Evolutionary conservation across 2,888 invertebrate genomes (phyloP).

Genomic region (Isoperla grammatica): DNA sequence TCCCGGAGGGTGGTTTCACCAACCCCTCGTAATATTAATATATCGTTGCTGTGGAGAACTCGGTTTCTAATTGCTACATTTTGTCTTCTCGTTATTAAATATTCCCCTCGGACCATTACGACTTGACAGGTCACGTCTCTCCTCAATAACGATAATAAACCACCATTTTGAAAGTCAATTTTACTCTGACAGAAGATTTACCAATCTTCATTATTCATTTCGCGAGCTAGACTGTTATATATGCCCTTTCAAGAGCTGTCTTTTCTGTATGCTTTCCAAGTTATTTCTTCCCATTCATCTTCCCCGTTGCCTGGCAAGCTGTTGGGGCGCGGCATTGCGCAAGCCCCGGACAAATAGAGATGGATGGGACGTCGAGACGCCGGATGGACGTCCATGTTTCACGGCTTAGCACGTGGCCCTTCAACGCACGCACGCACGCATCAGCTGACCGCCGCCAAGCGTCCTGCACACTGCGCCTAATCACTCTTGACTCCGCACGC

Average conservation of each 20-base stretch:
- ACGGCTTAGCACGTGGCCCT: constrained; percentile 15
- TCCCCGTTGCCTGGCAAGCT: constrained; percentile 10
- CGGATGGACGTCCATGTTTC: constrained; percentile 21
- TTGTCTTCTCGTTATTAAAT: constrained; percentile 7
- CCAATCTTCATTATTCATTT: constrained; percentile 12
- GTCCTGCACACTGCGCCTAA: background rate
- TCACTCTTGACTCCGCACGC: background rate
- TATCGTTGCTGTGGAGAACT: too few species aligned
- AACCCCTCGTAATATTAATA: too few species aligned
- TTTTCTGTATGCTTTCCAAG: constrained; percentile 8
- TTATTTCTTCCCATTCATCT: constrained; percentile 10
- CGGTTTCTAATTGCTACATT: constrained; percentile 4
- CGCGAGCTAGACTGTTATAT: constrained; percentile 8
- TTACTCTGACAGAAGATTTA: constrained; percentile 18
- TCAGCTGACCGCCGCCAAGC: background rate
- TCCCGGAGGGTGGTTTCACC: too few species aligned
- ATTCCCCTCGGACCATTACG: background rate
- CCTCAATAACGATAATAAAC: constrained; percentile 16
- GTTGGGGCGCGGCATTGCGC: constrained; percentile 5
- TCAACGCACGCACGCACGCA: background rate
- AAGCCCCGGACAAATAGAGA: constrained; percentile 20
- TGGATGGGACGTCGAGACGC: constrained; percentile 20
- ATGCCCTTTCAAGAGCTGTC: constrained; percentile 16
- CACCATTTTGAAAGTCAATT: constrained; percentile 16
- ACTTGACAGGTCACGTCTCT: constrained; percentile 8